Evolutionary conservation across 2,797 vertebrate species (phyloP), one percentile per base, ranked within the genome.

Genomic region (Orestias chungarensis): DNA sequence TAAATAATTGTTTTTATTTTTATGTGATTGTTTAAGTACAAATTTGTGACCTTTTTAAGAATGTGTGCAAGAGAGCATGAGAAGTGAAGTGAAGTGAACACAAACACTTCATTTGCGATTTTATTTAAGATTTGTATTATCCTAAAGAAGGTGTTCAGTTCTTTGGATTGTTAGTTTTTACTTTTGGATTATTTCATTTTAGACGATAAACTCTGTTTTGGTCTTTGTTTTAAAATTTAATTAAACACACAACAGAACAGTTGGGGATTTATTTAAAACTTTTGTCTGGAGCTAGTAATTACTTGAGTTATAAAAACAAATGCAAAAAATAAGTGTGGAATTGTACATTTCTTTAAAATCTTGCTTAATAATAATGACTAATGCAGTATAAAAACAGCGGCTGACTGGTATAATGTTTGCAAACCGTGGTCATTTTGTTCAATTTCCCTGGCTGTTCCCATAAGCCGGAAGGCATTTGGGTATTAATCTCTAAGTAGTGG

Each of bases 401-500:
- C 29, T 29, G 7, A 64, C 33, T 43, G 54, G 40, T 78, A 18
- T 62, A 69, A 55, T 50, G 68, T 85, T 77, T 75, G 66, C 42
- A 71, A 70, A 75, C 79, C 76, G 46, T 82, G 87, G 88, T 91
- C 89, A 89, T 65, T 84, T 76, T 75, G 82, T 86, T 78, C 86
- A 83, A 82, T 89, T 89, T 87, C 71, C 77, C 66, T 20, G 65
- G 68, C 76, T 50, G 59, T 87, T 72, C 79, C 77, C 76, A 33
- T 85, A 88, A 84, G 88, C 89, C 86, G 72, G 33, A 65, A 86
- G 88, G 86, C 80, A 87, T 90, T 88, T 86, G 76, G 87, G 88
- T 89, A 86, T 93, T 91, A 87, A 91, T 91, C 90, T 87, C 83
- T 84, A 87, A 89, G 89, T 85, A 84, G 85, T 87, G 87, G 88